Conservation (phyloP, 2,113 vertebrate species). For the Dermatemys mawii region DNA sequence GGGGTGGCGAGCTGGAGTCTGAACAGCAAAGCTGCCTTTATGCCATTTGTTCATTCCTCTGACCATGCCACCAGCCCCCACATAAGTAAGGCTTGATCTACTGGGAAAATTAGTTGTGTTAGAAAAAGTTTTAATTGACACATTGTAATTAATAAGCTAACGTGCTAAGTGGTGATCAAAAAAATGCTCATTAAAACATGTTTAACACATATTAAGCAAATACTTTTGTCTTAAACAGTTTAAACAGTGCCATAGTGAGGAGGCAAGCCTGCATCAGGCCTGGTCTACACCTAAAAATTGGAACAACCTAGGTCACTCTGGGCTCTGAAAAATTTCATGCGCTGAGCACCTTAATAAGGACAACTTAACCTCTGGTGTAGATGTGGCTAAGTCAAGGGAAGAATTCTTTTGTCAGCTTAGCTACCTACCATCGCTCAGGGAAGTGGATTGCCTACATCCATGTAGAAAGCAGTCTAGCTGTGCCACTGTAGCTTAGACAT, state of each 20-base stretch:
- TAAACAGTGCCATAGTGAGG: neutral
- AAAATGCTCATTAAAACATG: neutral
- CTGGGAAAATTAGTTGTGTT: neutral
- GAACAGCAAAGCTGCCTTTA: neutral
- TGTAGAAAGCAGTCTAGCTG: neutral
- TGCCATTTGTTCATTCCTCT: neutral
- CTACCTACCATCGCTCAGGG: too few species aligned
- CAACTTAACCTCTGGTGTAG: neutral
- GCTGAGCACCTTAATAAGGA: neutral
- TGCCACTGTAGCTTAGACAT: neutral
- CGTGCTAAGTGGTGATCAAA: neutral
- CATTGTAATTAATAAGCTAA: neutral
- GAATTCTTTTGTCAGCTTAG: too few species aligned
- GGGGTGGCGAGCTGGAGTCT: neutral
- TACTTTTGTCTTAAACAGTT: neutral
- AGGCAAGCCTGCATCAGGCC: neutral
- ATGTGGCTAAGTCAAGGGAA: too few species aligned
- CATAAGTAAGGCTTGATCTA: neutral
- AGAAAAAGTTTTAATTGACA: neutral
- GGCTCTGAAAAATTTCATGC: neutral
- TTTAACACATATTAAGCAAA: neutral
- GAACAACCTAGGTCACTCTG: neutral
- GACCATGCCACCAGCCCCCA: neutral
- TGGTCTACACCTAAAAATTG: neutral
- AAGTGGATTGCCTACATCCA: too few species aligned